Percentiles rank a stretch among this genome's conserved stretches.
Conservation (phyloP, 1,140 invertebrate species). For the Habropoda laboriosa region DNA sequence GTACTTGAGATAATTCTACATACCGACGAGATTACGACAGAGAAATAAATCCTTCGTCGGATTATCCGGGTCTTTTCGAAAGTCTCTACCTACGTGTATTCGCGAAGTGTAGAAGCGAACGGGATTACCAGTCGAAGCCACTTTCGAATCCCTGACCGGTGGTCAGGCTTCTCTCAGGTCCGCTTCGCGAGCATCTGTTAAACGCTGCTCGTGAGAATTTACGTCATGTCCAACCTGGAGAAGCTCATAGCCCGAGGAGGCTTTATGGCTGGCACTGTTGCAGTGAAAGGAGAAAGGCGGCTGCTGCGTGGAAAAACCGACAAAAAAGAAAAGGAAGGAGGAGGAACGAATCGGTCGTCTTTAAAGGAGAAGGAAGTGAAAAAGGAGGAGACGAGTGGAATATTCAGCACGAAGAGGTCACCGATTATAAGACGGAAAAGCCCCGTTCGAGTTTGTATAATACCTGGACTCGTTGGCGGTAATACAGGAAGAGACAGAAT, state of each 20-base stretch:
- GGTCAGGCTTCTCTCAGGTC: conserved; percentile 33
- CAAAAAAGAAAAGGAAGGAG: neutral
- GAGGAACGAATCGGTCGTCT: conserved; percentile 45
- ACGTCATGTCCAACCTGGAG: conserved; percentile 67
- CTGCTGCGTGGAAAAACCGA: too few relatives aligned
- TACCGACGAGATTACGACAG: too few relatives aligned
- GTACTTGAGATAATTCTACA: too few relatives aligned
- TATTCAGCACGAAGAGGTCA: too few relatives aligned
- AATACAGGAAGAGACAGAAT: conserved; percentile 53
- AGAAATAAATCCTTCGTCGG: too few relatives aligned
- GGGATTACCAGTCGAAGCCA: conserved; percentile 31
- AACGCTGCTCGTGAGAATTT: conserved; percentile 60
- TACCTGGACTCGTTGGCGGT: neutral
- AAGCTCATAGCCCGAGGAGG: conserved; percentile 52
- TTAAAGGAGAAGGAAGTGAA: conserved; percentile 21
- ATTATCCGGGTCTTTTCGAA: too few relatives aligned
- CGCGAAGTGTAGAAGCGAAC: too few relatives aligned
- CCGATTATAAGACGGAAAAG: too few relatives aligned
- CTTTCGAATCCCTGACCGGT: conserved; percentile 76
- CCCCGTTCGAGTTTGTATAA: too few relatives aligned
- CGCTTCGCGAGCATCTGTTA: conserved; percentile 22
- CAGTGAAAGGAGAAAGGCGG: conserved; percentile 80
- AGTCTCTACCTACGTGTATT: too few relatives aligned
- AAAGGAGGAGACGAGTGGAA: conserved; percentile 27
- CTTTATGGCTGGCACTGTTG: too few relatives aligned